Conservation (phyloP, 2,888 invertebrate genomes). For the Stenichneumon culpator region DNA sequence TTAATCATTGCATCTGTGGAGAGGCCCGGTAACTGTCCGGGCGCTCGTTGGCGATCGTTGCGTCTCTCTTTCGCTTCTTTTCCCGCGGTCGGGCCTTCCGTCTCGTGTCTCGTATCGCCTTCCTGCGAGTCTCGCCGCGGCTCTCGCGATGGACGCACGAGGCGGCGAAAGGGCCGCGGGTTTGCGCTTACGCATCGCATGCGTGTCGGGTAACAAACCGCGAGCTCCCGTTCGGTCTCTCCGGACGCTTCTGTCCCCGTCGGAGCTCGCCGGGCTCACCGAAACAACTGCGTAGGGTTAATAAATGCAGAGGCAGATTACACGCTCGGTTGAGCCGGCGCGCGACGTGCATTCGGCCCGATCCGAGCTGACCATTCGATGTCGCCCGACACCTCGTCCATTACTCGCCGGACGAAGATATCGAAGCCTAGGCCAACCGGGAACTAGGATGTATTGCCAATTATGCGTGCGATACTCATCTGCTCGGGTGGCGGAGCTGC, state of each 20-base stretch:
- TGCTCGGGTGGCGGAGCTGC: constrained; percentile 7
- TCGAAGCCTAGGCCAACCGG: not conserved
- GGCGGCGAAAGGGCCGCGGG: not conserved
- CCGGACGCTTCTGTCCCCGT: not conserved
- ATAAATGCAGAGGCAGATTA: not conserved
- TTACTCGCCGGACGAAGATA: constrained; percentile 1
- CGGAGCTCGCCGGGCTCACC: not conserved
- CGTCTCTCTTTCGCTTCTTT: constrained; percentile 37
- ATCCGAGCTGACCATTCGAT: not conserved
- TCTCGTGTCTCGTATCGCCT: constrained; percentile 31
- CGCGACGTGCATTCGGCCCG: not conserved
- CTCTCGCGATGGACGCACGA: constrained; percentile 32
- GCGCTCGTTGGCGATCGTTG: constrained; percentile 51
- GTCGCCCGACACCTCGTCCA: not conserved
- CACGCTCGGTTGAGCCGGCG: not conserved
- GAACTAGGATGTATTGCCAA: constrained; percentile 58
- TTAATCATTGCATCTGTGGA: constrained; percentile 84
- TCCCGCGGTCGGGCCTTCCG: constrained; percentile 25
- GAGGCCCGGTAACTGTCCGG: constrained; percentile 68
- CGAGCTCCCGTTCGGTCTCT: not conserved
- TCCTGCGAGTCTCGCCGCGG: constrained; percentile 11
- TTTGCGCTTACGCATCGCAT: constrained; percentile 32
- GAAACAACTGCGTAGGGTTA: not conserved
- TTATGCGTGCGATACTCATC: constrained; percentile 70
- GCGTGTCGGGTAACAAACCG: constrained; percentile 37